Percentiles rank a stretch among this genome's conserved stretches.
Evolutionary conservation across 2,797 vertebrate species (phyloP).

Genomic region (Chiroxiphia lanceolata): DNA sequence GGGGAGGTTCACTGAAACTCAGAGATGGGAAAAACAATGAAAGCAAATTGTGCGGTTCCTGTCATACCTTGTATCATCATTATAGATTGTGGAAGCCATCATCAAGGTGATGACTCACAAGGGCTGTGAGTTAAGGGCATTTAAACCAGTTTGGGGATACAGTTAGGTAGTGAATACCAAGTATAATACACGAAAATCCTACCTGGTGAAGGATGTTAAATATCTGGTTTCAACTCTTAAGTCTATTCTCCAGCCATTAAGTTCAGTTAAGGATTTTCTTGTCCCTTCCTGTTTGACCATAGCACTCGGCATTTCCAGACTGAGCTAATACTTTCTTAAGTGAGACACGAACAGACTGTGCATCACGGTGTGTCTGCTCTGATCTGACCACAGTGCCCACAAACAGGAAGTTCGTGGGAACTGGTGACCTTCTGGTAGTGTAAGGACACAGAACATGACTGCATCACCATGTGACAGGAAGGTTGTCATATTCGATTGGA

Average conservation of each 20-base stretch:
- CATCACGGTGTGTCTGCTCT: not conserved
- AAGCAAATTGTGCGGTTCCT: not conserved
- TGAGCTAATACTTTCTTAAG: not conserved
- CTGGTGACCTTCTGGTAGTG: not conserved
- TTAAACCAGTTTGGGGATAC: not conserved
- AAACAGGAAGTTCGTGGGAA: not conserved
- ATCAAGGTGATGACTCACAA: not conserved
- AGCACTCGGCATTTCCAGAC: not conserved
- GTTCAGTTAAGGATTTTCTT: not conserved
- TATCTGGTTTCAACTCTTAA: not conserved
- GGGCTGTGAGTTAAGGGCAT: not conserved
- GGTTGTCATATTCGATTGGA: not conserved
- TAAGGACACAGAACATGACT: not conserved
- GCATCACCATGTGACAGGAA: accelerated
- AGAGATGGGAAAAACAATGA: not conserved
- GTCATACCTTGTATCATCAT: not conserved
- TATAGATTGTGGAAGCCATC: not conserved
- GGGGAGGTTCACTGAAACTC: not conserved
- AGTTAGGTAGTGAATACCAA: not conserved
- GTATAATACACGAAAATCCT: not conserved
- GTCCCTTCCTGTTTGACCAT: not conserved
- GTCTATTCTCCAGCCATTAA: not conserved
- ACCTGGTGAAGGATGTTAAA: not conserved
- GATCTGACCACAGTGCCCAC: not conserved
- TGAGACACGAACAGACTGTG: not conserved